These are phyloP conservation scores for Hylaea fasciaria DNA, from an alignment of 2,888 invertebrate species.

Conservation along the genomic window DNA sequence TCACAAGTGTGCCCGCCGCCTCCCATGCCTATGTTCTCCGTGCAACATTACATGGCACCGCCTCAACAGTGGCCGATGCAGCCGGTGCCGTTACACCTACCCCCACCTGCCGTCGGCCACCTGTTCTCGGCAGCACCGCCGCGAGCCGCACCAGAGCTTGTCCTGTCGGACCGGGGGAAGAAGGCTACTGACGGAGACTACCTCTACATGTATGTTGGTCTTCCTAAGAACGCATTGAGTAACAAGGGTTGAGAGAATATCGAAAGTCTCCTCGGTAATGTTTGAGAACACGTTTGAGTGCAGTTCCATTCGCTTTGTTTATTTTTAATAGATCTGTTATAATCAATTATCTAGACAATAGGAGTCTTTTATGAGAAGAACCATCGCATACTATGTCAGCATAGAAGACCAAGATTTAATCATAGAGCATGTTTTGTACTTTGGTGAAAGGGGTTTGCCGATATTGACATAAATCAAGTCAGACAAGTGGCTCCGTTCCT, in stretches of 20 bases:
- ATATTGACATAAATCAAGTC: too few species aligned
- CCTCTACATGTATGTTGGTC: conserved; percentile 61
- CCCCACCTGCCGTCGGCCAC: not conserved
- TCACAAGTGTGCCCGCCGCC: too few species aligned
- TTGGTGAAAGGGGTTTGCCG: too few species aligned
- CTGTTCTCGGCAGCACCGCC: not conserved
- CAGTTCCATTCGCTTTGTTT: not conserved
- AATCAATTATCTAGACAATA: not conserved
- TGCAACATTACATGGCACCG: not conserved
- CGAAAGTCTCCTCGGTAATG: not conserved
- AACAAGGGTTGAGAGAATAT: not conserved
- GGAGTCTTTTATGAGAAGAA: too few species aligned
- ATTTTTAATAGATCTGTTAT: not conserved
- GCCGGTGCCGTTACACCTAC: not conserved
- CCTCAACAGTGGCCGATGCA: not conserved
- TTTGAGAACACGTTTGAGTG: not conserved
- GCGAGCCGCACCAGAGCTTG: too few species aligned
- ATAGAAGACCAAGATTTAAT: too few species aligned
- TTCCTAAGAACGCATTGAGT: conserved; percentile 53
- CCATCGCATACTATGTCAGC: not conserved
- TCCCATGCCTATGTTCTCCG: conserved; percentile 5
- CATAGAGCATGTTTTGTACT: too few species aligned
- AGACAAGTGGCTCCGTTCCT: too few species aligned
- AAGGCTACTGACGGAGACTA: conserved; percentile 37
- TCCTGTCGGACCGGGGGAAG: too few species aligned